A percentile compares a stretch with the other conserved stretches of the same genome.
Conservation (phyloP, 2,113 vertebrate genomes). For the Anhinga rufa region DNA sequence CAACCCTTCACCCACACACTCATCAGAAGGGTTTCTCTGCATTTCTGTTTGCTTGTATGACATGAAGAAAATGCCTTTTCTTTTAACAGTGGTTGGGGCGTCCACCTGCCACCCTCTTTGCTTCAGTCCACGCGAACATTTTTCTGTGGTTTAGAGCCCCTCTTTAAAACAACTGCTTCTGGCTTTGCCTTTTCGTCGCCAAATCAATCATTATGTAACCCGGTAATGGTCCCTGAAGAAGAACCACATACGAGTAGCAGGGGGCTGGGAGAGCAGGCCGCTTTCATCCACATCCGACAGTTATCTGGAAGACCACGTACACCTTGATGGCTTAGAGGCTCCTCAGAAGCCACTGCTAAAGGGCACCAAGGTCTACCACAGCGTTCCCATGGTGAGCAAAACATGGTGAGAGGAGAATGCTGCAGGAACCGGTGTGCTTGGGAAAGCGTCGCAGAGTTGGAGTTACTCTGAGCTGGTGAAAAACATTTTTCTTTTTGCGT, state of each 20-base stretch:
- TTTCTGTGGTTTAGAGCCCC: neutral
- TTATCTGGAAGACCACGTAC: neutral
- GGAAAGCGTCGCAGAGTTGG: neutral
- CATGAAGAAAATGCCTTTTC: neutral
- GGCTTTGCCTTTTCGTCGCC: constrained; percentile 54
- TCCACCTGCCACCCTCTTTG: neutral
- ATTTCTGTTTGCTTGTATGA: neutral
- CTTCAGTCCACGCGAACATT: neutral
- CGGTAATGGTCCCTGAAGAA: constrained; percentile 38
- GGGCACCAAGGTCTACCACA: neutral
- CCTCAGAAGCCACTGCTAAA: neutral
- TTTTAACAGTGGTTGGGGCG: neutral
- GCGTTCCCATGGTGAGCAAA: neutral
- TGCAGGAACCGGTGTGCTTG: neutral
- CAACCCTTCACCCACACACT: neutral
- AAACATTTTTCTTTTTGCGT: neutral
- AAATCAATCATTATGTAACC: constrained; percentile 45
- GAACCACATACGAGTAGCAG: neutral
- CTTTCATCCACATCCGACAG: neutral
- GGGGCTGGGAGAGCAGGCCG: neutral
- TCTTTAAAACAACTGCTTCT: constrained; percentile 29
- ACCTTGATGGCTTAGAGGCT: neutral
- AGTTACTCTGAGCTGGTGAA: neutral
- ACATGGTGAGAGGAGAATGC: neutral
- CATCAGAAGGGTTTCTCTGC: neutral